Conservation (phyloP, 2,113 vertebrate genomes). For the Struthidea cinerea region DNA sequence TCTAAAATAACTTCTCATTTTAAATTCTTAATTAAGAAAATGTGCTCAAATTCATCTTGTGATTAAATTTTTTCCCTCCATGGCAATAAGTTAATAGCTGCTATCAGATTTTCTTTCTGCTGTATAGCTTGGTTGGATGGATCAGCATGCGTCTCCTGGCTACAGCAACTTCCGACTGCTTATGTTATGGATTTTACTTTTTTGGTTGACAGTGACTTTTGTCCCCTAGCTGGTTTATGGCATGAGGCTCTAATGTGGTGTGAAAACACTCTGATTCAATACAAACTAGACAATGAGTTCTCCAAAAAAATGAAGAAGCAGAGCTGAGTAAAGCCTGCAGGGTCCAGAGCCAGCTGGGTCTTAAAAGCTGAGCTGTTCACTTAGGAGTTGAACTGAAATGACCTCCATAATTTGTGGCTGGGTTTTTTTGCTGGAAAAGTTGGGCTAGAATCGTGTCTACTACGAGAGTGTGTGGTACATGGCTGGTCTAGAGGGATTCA, state of each 20-base stretch:
- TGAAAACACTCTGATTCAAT: background rate
- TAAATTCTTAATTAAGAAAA: background rate
- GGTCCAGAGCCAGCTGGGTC: background rate
- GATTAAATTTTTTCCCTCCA: background rate
- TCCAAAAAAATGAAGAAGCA: background rate
- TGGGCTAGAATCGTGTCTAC: background rate
- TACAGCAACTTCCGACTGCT: background rate
- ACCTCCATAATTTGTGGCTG: background rate
- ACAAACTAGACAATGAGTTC: background rate
- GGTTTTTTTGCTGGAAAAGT: background rate
- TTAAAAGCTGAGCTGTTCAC: background rate
- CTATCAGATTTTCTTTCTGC: background rate
- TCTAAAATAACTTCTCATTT: background rate
- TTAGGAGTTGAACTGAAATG: background rate
- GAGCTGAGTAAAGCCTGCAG: background rate
- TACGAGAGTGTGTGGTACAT: background rate
- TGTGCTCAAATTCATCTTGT: background rate
- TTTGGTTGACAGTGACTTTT: background rate
- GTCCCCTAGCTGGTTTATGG: background rate
- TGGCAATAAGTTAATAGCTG: background rate
- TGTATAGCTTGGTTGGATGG: background rate
- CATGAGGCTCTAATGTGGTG: background rate
- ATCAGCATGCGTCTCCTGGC: background rate
- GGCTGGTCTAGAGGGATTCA: background rate
- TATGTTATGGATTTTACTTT: background rate